A percentile compares a stretch with the other conserved stretches of the same genome.
These are phyloP conservation scores for Hipposideros larvatus DNA, from an alignment of 2,797 vertebrate species.

Conservation along the genomic window DNA sequence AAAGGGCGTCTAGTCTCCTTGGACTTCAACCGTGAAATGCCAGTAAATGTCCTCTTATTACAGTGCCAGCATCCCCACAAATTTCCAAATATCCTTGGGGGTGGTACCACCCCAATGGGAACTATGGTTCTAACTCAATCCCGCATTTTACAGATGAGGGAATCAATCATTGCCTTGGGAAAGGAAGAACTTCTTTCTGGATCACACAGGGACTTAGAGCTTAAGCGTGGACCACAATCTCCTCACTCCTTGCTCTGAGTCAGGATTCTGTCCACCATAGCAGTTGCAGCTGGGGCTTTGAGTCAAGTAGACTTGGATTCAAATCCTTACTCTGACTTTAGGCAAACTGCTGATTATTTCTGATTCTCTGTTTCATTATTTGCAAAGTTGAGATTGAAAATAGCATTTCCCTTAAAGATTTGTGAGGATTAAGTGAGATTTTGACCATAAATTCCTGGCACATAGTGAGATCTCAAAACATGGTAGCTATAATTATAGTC, in stretches of 20 bases:
- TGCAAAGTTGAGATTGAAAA: slow-evolving; percentile 18
- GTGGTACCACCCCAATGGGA: not conserved
- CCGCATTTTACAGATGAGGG: not conserved
- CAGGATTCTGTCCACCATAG: not conserved
- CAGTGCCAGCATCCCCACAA: not conserved
- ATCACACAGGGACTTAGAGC: not conserved
- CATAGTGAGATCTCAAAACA: not conserved
- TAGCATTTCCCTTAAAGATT: not conserved
- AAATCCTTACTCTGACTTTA: not conserved
- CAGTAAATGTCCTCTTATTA: not conserved
- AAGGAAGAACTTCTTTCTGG: not conserved
- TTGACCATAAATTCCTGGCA: not conserved
- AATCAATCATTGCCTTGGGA: not conserved
- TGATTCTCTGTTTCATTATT: slow-evolving; percentile 8
- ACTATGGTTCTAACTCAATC: not conserved
- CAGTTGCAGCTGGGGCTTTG: too few relatives aligned
- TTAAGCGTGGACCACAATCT: not conserved
- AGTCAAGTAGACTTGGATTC: not conserved
- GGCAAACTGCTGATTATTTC: not conserved
- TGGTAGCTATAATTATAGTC: not conserved
- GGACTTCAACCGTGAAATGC: not conserved
- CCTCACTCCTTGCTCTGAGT: not conserved
- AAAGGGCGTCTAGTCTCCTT: not conserved
- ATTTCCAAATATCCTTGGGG: not conserved
- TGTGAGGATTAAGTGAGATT: not conserved